phyloP scores from a whole-genome alignment of 2,888 invertebrate species.

The Mythimna ferrago region DNA sequence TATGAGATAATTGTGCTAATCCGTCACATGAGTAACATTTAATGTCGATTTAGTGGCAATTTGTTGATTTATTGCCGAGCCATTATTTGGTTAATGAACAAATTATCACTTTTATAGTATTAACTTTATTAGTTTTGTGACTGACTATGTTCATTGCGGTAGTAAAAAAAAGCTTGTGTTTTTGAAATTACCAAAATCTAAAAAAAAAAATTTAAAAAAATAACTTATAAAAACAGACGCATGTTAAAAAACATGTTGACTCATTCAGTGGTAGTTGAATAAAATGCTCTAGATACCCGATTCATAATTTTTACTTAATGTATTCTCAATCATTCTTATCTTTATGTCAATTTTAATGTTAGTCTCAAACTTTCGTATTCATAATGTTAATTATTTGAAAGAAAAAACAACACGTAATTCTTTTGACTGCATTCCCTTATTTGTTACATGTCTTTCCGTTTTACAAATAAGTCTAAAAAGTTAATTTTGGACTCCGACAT shows the following conservation, averaged over 20 bases:
- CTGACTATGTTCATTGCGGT: not conserved
- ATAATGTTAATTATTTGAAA: not conserved
- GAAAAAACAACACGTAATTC: no score
- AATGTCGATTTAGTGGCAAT: slow-evolving; percentile 35
- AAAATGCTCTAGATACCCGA: slow-evolving; percentile 36
- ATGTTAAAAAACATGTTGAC: not conserved
- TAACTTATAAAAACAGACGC: not conserved
- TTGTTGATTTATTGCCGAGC: slow-evolving; percentile 41
- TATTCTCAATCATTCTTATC: slow-evolving; percentile 12
- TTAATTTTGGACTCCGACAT: not conserved
- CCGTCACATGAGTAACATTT: slow-evolving; percentile 38
- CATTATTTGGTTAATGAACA: slow-evolving; percentile 16
- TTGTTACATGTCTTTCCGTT: no score
- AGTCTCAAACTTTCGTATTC: not conserved
- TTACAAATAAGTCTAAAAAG: not conserved
- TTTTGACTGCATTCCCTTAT: no score
- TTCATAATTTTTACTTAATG: not conserved
- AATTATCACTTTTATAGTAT: slow-evolving; percentile 13
- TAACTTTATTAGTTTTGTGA: not conserved
- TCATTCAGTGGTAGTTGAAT: slow-evolving; percentile 20
- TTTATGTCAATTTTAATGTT: not conserved
- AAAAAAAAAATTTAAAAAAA: not conserved
- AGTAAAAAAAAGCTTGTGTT: no score
- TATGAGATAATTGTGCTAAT: slow-evolving; percentile 52
- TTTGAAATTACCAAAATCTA: not conserved